Evolutionary conservation across 1,140 invertebrate species (phyloP).

Genomic region (Spodoptera litura): DNA sequence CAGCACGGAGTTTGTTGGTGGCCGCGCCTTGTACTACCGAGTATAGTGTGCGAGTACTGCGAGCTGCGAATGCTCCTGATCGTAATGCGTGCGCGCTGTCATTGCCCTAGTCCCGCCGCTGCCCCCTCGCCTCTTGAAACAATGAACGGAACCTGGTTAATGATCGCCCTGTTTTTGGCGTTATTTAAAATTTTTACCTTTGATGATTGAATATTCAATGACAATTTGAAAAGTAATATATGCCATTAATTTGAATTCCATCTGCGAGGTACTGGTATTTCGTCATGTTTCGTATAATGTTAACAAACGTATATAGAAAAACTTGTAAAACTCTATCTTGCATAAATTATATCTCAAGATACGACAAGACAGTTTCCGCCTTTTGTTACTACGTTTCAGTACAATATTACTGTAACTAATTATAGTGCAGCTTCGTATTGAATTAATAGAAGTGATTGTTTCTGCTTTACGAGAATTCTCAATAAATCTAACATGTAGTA

Average conservation of each 20-base stretch:
- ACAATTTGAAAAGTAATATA: slow-evolving; percentile 14
- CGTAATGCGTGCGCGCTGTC: slow-evolving; percentile 72
- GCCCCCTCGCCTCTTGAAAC: slow-evolving; percentile 69
- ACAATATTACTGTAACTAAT: no score
- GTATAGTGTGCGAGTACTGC: slow-evolving; percentile 47
- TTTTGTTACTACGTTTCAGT: no score
- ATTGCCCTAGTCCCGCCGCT: slow-evolving; percentile 67
- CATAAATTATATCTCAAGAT: no score
- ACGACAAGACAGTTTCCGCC: no score
- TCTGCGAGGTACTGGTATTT: neutral
- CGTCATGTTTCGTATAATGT: no score
- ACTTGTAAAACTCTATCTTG: no score
- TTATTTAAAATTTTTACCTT: slow-evolving; percentile 56
- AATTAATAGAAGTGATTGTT: no score
- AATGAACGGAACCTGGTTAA: slow-evolving; percentile 75
- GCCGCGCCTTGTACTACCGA: slow-evolving; percentile 56
- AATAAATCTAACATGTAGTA: no score
- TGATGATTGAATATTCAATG: slow-evolving; percentile 59
- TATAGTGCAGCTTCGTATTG: no score
- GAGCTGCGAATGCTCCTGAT: slow-evolving; percentile 63
- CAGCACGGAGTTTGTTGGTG: slow-evolving; percentile 17
- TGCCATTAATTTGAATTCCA: slow-evolving; percentile 2
- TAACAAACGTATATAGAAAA: no score
- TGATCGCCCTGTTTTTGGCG: slow-evolving; percentile 56
- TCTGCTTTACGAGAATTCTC: no score